phyloP scores from a whole-genome alignment of 2,113 vertebrate species.

The Cyprinus carpio region DNA sequence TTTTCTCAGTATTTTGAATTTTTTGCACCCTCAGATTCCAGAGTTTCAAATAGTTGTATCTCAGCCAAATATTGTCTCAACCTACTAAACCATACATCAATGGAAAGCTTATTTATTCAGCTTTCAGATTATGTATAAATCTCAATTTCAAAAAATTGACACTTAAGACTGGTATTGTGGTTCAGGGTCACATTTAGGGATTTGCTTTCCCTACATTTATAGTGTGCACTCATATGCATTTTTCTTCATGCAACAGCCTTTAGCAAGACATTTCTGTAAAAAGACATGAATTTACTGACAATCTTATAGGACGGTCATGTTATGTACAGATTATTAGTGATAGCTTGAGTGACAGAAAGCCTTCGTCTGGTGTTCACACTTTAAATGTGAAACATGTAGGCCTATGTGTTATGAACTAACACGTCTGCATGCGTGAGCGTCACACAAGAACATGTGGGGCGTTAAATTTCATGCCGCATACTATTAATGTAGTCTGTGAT shows the following conservation, averaged over 20 bases:
- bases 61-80: no score
- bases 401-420: not conserved
- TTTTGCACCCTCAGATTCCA: no score
- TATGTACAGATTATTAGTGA: not conserved
- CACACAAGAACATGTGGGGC: not conserved
- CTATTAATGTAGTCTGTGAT: not conserved
- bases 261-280: not conserved
- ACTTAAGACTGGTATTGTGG: no score
- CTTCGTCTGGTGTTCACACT: not conserved
- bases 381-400: constrained; percentile 7
- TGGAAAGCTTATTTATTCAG: no score
- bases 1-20: no score
- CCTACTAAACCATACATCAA: no score
- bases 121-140: no score
- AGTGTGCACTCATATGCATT: not conserved
- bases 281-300: not conserved
- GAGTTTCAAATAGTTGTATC: no score
- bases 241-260: not conserved
- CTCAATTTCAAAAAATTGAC: no score
- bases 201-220: not conserved
- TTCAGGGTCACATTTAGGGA: no score
- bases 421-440: not conserved
- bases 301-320: not conserved
- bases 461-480: no score
- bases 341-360: not conserved